Evolutionary conservation across 37 sponge, comb jelly and placozoan species (phyloP), one percentile per base, ranked within the genome.

Genomic region (Cladorhizidae sp.): DNA sequence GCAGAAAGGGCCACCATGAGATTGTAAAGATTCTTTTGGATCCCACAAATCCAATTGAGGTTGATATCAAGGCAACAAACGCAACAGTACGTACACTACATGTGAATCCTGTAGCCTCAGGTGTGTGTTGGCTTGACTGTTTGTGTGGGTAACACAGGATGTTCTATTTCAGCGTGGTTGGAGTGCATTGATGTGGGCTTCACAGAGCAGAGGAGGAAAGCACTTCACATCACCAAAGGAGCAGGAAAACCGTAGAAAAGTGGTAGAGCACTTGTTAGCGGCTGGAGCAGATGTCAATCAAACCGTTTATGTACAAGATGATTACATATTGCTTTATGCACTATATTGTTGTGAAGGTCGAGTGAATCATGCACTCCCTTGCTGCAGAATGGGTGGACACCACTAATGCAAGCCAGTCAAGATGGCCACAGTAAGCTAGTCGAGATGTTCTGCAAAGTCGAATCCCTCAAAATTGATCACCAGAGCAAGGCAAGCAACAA

Each of bases 371-470:
- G 18, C 26, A 58, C 26, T 58, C 59, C 14, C 59, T 58, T 9
- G 17, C 6, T 21, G 3, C 67, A 67, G 67, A 67, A 67, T 67
- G 67, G 67, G 38, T 67, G 67, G 67, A 67, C 67, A 8, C 67
- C 67, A 67, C 38, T 67, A 28, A 67, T 67, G 67, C 67, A 67
- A 35, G 67, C 67, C 35, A 36, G 67, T 36, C 67, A 67, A 36
- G 67, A 67, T 67, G 67, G 67, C 38, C 37, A 67, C 67, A 36
- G 37, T 37, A 28, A 67, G 37, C 38, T 67, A 8, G 67, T 67
- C 3, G 25, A 67, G 67, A 32, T 67, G 25, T 28, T 67, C 21
- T 17, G 38, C 38, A 9, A 11, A 28, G 8, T 32, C 31, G 20
- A 67, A 32, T 32, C 67, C 59, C 26, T 58, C 18, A 5, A 31